phyloP scores from a whole-genome alignment of 2,113 vertebrate species.

The Proterorhinus semilunaris region DNA sequence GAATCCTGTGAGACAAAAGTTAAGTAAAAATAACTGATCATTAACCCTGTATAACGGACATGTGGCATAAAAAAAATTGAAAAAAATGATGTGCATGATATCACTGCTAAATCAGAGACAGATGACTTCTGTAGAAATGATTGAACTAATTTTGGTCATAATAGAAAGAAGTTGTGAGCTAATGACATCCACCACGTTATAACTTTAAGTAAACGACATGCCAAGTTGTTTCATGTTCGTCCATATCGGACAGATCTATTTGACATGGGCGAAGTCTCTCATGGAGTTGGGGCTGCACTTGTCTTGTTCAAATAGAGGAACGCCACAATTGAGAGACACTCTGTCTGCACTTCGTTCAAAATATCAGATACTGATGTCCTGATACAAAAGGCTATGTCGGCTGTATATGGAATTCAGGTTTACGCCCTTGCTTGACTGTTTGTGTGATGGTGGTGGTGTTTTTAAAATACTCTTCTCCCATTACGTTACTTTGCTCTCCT shows the following conservation, averaged over 20 bases:
- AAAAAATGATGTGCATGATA: neutral
- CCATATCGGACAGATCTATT: slow-evolving; percentile 11
- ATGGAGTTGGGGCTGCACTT: slow-evolving; percentile 16
- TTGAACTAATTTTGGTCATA: no score
- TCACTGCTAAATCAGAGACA: neutral
- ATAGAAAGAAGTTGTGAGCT: neutral
- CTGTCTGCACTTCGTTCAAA: slow-evolving; percentile 2
- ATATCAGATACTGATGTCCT: neutral
- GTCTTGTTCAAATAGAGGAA: slow-evolving; percentile 17
- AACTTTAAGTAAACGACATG: neutral
- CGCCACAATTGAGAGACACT: neutral
- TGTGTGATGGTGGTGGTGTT: slow-evolving; percentile 14
- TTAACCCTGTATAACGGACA: neutral
- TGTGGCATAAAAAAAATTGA: neutral
- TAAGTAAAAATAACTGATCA: no score
- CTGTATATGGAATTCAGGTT: slow-evolving; percentile 10
- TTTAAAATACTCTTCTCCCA: slow-evolving; percentile 4
- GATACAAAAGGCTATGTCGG: neutral
- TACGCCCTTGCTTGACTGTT: slow-evolving; percentile 7
- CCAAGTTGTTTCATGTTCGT: slow-evolving; percentile 14
- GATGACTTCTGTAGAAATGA: neutral
- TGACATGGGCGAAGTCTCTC: slow-evolving; percentile 8
- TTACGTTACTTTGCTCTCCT: slow-evolving; percentile 43
- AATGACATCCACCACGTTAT: neutral
- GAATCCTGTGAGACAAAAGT: neutral